Evolutionary conservation across 2,113 vertebrate genomes (phyloP).

Genomic region (Amphiprion ocellaris): DNA sequence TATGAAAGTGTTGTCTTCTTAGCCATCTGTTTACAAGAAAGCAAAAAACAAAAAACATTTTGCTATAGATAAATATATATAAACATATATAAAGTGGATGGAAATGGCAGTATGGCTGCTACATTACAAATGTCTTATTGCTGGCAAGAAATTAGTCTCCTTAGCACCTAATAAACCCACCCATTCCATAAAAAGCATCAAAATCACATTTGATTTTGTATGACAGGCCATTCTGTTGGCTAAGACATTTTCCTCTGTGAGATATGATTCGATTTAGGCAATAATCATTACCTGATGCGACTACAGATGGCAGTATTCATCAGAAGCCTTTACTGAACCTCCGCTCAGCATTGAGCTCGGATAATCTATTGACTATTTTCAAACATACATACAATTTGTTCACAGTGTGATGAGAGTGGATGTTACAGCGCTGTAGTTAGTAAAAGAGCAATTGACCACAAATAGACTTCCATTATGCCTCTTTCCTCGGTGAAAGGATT

Average conservation of each 20-base stretch:
- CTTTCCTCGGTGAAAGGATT: conserved; percentile 34
- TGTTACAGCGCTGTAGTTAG: conserved; percentile 16
- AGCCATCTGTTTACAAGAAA: too few relatives aligned
- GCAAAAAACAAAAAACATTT: too few relatives aligned
- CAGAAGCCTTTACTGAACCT: conserved; percentile 9
- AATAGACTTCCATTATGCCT: conserved; percentile 46
- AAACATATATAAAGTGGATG: too few relatives aligned
- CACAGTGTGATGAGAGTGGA: conserved; percentile 4
- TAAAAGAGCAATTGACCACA: conserved; percentile 32
- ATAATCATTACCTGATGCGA: conserved; percentile 33
- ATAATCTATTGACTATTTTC: conserved; percentile 34
- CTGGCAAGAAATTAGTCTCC: conserved; percentile 1
- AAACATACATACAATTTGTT: conserved; percentile 22
- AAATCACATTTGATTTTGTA: conserved; percentile 11
- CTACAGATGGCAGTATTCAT: conserved; percentile 38
- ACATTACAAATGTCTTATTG: not conserved
- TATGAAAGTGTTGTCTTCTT: too few relatives aligned
- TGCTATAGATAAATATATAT: too few relatives aligned
- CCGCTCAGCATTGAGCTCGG: conserved; percentile 2
- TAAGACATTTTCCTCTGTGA: not conserved
- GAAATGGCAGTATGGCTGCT: too few relatives aligned
- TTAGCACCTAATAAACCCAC: not conserved
- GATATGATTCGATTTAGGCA: conserved; percentile 24
- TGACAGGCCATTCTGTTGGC: not conserved
- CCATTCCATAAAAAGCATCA: not conserved